These are phyloP conservation scores for Hydraecia micacea DNA, from an alignment of 2,888 invertebrate genomes.

Conservation along the genomic window DNA sequence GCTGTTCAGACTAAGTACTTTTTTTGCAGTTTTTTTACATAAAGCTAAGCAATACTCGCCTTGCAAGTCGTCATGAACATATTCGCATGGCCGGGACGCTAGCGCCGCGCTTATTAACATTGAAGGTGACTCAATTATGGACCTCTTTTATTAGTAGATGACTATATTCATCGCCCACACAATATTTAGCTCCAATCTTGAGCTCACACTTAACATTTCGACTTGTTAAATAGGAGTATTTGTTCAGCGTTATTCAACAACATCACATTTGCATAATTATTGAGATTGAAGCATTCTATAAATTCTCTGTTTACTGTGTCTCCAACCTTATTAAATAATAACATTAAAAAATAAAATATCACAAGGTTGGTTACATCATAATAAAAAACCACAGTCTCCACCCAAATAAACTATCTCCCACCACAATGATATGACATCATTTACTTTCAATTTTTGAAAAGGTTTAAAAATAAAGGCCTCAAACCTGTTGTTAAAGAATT, in stretches of 20 bases:
- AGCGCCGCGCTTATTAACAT: constrained; percentile 72
- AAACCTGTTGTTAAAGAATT: constrained; percentile 21
- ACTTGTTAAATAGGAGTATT: constrained; percentile 60
- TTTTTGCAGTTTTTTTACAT: constrained; percentile 10
- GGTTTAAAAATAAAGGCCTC: constrained; percentile 24
- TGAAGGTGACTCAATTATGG: constrained; percentile 80
- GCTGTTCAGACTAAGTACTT: background rate
- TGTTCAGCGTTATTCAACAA: constrained; percentile 44
- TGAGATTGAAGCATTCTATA: constrained; percentile 21
- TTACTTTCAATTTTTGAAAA: constrained; percentile 55
- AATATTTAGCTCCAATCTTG: constrained; percentile 70
- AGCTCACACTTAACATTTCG: constrained; percentile 69
- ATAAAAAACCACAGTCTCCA: constrained; percentile 58
- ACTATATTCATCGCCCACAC: constrained; percentile 81
- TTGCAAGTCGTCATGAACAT: constrained; percentile 65
- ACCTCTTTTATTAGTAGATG: constrained; percentile 82
- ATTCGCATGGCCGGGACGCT: constrained; percentile 62
- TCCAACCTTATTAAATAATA: constrained; percentile 7
- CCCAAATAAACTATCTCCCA: constrained; percentile 61
- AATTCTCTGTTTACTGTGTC: background rate
- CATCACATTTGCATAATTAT: constrained; percentile 49
- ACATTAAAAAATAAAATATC: constrained; percentile 32
- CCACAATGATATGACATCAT: constrained; percentile 60
- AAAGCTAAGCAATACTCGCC: constrained; percentile 64
- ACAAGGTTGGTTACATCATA: constrained; percentile 60